phyloP scores from a whole-genome alignment of 2,888 invertebrate species.

The Rhagonycha lutea region DNA sequence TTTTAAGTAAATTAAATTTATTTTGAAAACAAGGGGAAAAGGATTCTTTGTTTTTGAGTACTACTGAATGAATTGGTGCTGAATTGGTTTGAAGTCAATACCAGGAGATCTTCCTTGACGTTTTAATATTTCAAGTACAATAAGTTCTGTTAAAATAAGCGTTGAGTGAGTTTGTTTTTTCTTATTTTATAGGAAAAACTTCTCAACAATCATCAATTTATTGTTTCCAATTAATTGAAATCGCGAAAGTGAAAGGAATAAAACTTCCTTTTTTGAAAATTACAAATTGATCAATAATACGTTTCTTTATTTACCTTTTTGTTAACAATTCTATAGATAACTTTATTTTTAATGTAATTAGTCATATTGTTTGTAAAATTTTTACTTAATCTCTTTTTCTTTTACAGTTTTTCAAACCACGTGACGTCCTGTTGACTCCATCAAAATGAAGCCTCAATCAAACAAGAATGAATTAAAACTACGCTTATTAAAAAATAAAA shows the following conservation, averaged over 20 bases:
- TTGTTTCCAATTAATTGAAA: background rate
- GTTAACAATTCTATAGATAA: background rate
- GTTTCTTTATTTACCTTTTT: background rate
- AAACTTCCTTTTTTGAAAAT: background rate
- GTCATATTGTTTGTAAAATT: background rate
- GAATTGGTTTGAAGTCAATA: too few species aligned
- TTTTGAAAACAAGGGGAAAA: too few species aligned
- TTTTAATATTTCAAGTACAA: too few species aligned
- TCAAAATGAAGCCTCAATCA: constrained; percentile 25
- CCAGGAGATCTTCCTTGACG: too few species aligned
- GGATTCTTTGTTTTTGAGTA: too few species aligned
- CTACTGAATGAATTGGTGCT: too few species aligned
- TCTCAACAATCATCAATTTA: too few species aligned
- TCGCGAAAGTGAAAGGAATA: background rate
- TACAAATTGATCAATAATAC: too few species aligned
- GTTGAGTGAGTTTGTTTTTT: too few species aligned
- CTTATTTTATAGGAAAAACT: too few species aligned
- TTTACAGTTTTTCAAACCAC: constrained; percentile 7
- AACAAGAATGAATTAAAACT: background rate
- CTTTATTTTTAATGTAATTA: background rate
- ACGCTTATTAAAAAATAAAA: background rate
- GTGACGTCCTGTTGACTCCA: constrained; percentile 19
- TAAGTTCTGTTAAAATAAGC: too few species aligned
- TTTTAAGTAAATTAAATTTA: too few species aligned
- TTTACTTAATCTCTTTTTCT: constrained; percentile 10